These are phyloP conservation scores for Stigmatopora nigra DNA, from an alignment of 2,113 vertebrate species.

Conservation along the genomic window DNA sequence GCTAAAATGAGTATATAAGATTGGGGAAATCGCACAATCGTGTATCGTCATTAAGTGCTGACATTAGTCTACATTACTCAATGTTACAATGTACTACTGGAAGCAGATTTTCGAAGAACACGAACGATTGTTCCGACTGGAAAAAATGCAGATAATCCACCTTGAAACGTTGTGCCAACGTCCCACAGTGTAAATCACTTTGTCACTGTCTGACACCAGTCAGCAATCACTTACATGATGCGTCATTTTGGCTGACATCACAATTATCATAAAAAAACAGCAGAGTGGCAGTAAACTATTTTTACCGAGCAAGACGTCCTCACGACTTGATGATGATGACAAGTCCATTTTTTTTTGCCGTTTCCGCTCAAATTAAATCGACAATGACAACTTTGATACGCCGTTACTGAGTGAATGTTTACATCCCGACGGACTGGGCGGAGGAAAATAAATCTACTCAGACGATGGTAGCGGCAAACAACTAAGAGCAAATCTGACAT, in stretches of 20 bases:
- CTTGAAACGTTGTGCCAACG: neutral
- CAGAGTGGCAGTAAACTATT: constrained; percentile 36
- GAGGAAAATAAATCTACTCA: constrained; percentile 64
- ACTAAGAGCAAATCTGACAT: constrained; percentile 66
- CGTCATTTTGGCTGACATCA: constrained; percentile 38
- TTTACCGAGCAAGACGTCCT: constrained; percentile 49
- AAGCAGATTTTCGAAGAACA: neutral
- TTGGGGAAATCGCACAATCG: neutral
- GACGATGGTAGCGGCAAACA: constrained; percentile 65
- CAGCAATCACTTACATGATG: constrained; percentile 34
- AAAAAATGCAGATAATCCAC: neutral
- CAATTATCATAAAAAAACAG: constrained; percentile 38
- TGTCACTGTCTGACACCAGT: constrained; percentile 34
- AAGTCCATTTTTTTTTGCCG: constrained; percentile 59
- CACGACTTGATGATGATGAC: constrained; percentile 57
- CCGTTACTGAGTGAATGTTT: constrained; percentile 63
- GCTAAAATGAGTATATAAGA: too few species aligned
- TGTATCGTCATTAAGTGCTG: neutral
- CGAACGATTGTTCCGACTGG: neutral
- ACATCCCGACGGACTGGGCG: constrained; percentile 61
- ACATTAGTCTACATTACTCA: neutral
- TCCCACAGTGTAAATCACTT: constrained; percentile 13
- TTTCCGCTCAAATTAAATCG: constrained; percentile 66
- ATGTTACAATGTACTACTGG: neutral
- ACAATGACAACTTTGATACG: constrained; percentile 65